phyloP scores from a whole-genome alignment of 2,888 invertebrate species.

The Adineta ricciae region DNA sequence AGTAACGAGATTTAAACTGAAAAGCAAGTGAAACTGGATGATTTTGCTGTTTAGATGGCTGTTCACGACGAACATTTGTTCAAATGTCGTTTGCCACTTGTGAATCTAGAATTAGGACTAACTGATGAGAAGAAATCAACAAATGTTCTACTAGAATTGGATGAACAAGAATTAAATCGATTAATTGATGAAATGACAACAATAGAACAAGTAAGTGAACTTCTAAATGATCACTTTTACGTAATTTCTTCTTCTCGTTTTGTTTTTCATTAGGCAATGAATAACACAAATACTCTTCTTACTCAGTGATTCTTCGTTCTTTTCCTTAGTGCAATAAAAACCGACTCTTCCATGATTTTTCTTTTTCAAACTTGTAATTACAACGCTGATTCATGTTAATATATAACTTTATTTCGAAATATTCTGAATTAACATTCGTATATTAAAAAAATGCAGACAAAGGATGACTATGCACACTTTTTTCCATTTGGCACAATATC shows the following conservation, averaged over 20 bases:
- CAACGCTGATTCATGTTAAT: no score
- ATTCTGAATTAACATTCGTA: no score
- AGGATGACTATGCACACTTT: background rate
- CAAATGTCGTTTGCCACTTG: constrained; percentile 3
- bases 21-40: no score
- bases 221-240: no score
- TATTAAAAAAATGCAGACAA: no score
- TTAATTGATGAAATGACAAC: background rate
- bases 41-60: background rate
- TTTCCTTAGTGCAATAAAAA: background rate
- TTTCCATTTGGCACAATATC: background rate
- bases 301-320: background rate
- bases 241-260: no score
- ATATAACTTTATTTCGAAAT: no score
- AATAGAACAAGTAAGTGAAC: background rate
- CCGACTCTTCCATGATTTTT: background rate
- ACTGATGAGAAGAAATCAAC: background rate
- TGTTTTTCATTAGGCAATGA: background rate
- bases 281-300: background rate
- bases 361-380: background rate
- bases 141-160: background rate
- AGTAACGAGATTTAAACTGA: background rate
- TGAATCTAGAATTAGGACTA: background rate
- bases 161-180: background rate
- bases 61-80: background rate